Evolutionary conservation across 2,888 invertebrate species (phyloP).

Genomic region (Mystacides longicornis): DNA sequence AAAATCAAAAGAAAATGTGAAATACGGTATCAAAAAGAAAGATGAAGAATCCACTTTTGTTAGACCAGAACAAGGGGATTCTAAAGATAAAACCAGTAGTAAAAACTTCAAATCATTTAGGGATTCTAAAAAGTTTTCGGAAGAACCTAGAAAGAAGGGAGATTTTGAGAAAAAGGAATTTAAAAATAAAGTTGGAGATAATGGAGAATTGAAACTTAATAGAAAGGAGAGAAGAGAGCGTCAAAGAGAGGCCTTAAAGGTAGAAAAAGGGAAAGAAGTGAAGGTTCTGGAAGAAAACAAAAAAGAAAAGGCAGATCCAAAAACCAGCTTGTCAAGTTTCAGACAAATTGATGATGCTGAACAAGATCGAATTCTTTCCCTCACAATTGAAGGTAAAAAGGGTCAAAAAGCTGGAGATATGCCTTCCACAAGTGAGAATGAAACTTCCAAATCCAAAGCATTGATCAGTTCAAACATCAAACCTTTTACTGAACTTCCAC

Average conservation of each 20-base stretch:
- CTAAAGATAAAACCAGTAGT: slow-evolving; percentile 41
- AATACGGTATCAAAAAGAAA: slow-evolving; percentile 30
- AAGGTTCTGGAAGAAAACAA: slow-evolving; percentile 44
- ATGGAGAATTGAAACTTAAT: slow-evolving; percentile 33
- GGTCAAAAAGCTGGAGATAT: background rate
- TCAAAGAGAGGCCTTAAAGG: slow-evolving; percentile 40
- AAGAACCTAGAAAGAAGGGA: slow-evolving; percentile 36
- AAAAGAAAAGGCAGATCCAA: slow-evolving; percentile 41
- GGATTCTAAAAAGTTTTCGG: slow-evolving; percentile 45
- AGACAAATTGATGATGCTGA: slow-evolving; percentile 20
- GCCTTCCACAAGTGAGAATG: slow-evolving; percentile 2
- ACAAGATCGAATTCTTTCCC: slow-evolving; percentile 10
- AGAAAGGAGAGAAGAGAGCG: slow-evolving; percentile 43
- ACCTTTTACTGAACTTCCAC: slow-evolving; percentile 46
- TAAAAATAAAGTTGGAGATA: slow-evolving; percentile 30
- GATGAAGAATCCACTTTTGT: slow-evolving; percentile 35
- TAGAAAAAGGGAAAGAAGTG: slow-evolving; percentile 37
- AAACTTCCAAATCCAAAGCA: slow-evolving; percentile 16
- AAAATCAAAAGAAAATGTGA: slow-evolving; percentile 30
- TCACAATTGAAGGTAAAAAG: slow-evolving; percentile 10
- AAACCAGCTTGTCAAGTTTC: slow-evolving; percentile 40
- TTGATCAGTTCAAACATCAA: slow-evolving; percentile 39
- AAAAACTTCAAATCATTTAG: slow-evolving; percentile 35
- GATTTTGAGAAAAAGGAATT: slow-evolving; percentile 35
- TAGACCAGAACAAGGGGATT: slow-evolving; percentile 38